A percentile compares a stretch with the other conserved stretches of the same genome.
phyloP scores from a whole-genome alignment of 1,140 invertebrate genomes.

The Calliphora vicina region DNA sequence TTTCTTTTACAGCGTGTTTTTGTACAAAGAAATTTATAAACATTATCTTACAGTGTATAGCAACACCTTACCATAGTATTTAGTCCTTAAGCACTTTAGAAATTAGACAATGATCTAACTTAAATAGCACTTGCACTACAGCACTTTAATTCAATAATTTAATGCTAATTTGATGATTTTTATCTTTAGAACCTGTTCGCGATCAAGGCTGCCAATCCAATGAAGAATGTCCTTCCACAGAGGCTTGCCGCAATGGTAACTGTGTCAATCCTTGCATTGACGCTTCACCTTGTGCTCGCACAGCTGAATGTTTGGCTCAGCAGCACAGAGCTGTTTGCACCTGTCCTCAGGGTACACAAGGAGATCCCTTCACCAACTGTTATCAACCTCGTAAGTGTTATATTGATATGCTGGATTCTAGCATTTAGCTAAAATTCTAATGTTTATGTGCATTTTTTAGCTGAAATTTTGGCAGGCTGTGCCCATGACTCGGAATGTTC shows the following conservation, averaged over 20 bases:
- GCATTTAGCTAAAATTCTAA: too few relatives aligned
- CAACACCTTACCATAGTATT: background rate
- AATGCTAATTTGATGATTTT: conserved; percentile 12
- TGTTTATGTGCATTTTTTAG: conserved; percentile 30
- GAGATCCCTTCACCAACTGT: conserved; percentile 84
- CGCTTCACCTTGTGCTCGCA: conserved; percentile 78
- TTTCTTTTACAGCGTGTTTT: conserved; percentile 19
- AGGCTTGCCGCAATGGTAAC: conserved; percentile 75
- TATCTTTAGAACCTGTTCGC: conserved; percentile 60
- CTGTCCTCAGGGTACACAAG: conserved; percentile 77
- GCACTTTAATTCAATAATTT: background rate
- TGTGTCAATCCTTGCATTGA: conserved; percentile 82
- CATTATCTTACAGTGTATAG: background rate
- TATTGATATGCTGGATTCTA: background rate
- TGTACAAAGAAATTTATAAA: background rate
- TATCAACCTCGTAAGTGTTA: conserved; percentile 66
- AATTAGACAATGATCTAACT: background rate
- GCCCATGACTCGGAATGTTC: conserved; percentile 76
- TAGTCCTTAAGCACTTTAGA: background rate
- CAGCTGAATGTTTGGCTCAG: conserved; percentile 78
- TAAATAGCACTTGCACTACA: background rate
- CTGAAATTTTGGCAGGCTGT: conserved; percentile 70
- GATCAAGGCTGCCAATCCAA: conserved; percentile 74
- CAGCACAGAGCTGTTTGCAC: conserved; percentile 80
- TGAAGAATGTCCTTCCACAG: conserved; percentile 75